Conservation (phyloP, 2,888 invertebrate genomes). For the Coremacera marginata region DNA sequence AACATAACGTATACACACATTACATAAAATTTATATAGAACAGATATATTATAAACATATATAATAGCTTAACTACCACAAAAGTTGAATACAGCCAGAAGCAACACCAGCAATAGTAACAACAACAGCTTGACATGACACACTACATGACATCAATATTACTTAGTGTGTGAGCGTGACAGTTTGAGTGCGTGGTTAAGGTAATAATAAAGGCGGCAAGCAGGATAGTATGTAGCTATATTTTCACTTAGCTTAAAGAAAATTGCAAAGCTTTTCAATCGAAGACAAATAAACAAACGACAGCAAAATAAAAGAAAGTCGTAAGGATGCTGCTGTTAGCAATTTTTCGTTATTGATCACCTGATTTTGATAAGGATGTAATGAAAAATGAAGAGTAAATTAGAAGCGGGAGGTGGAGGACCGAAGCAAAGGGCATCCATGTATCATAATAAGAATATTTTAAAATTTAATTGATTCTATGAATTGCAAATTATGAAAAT, state of each 20-base stretch:
- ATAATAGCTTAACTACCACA: neutral
- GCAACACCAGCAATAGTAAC: neutral
- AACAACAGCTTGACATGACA: constrained; percentile 11
- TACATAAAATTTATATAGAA: no score
- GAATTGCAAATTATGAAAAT: no score
- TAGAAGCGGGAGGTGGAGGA: no score
- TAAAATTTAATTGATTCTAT: no score
- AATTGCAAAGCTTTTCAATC: neutral
- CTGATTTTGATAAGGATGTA: neutral
- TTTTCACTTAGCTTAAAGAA: neutral
- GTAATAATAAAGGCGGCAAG: no score
- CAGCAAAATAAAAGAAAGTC: neutral
- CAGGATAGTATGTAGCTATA: no score
- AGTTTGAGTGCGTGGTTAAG: neutral
- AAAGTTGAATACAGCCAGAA: neutral
- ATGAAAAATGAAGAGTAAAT: no score
- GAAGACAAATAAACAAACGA: neutral
- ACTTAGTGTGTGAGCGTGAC: neutral
- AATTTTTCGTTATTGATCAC: constrained; percentile 26
- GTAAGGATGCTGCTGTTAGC: constrained; percentile 9
- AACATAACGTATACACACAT: neutral
- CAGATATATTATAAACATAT: no score
- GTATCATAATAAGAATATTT: no score
- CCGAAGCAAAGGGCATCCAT: no score
- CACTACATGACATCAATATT: constrained; percentile 22